A percentile compares a stretch with the other conserved stretches of the same genome.
phyloP scores from a whole-genome alignment of 2,888 invertebrate species.

The Drosophila monieri region DNA sequence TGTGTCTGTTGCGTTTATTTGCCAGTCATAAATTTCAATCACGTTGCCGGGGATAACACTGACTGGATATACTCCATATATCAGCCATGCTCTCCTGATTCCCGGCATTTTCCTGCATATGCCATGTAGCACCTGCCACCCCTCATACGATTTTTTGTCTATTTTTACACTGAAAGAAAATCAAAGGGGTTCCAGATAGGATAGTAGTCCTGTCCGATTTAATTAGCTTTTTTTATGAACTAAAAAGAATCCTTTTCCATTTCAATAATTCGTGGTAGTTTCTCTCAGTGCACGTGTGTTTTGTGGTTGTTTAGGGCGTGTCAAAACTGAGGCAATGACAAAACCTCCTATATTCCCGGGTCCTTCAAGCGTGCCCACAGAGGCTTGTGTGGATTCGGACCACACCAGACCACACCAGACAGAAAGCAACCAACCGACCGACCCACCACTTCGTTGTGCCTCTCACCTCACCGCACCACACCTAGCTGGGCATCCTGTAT shows the following conservation, averaged over 20 bases:
- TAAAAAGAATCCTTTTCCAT: neutral
- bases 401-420: constrained; percentile 15
- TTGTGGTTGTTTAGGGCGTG: constrained; percentile 66
- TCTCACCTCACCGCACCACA: constrained; percentile 14
- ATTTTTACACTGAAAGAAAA: constrained; percentile 9
- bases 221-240: neutral
- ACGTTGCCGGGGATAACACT: constrained; percentile 78
- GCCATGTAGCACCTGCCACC: constrained; percentile 58
- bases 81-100: constrained; percentile 48
- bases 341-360: constrained; percentile 15
- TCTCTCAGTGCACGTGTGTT: constrained; percentile 7
- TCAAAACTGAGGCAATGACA: constrained; percentile 36
- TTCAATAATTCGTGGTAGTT: neutral
- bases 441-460: neutral
- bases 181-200: neutral
- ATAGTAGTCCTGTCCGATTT: too few relatives aligned
- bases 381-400: constrained; percentile 51
- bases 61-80: constrained; percentile 73
- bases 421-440: neutral
- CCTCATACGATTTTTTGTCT: constrained; percentile 17
- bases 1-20: constrained; percentile 59
- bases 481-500: constrained; percentile 42
- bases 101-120: constrained; percentile 56
- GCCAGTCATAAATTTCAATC: constrained; percentile 79
- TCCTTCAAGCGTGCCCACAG: constrained; percentile 59